Evolutionary conservation across 2,888 invertebrate species (phyloP), one percentile per base, ranked within the genome.

Genomic region (Schrankia costaestrigalis): DNA sequence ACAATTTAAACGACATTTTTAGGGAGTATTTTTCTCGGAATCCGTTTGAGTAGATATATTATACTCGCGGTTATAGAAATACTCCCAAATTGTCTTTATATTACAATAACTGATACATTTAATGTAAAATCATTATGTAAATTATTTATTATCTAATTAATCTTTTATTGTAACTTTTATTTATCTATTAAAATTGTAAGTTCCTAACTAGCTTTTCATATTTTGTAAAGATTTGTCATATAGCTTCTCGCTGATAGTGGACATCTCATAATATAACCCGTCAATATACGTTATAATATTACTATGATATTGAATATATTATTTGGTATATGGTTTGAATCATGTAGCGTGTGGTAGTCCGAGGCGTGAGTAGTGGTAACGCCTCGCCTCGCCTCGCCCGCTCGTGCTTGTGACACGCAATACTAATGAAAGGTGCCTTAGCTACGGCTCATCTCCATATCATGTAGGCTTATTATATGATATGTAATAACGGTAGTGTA

Each of bases 141-240:
- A 82, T 80, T 84, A 83, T 84, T 85, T 84, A 83, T 84, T 84
- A 72, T 74, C 67, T 58, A 75, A 78, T 74, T 73, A 73, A 71
- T 72, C 68, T 56, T 69, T 55, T 65, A 56, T 65, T 64, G 58
- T 74, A 74, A 77, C 57, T 71, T 72, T 76, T 84, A 83, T 84
- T 84, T 84, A 83, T 79, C 78, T 70, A 70, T 76, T 80, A 78
- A 80, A 80, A 75, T 78, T 80, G 71, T 83, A 83, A 86, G 86
- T 87, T 87, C 86, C 86, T 87, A 86, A 82, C 81, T 82, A 84
- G 83, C 81, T 83, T 81, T 80, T 78, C 77, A 72, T 75, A 76
- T 73, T 69, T 73, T 75, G 71, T 75, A 74, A 71, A 76, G 67
- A 57, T 53, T 60, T 68, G 58, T 70, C 73, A 63, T 62, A 59